Conservation (phyloP, 2,797 vertebrate genomes). For the Eremophila alpestris region DNA sequence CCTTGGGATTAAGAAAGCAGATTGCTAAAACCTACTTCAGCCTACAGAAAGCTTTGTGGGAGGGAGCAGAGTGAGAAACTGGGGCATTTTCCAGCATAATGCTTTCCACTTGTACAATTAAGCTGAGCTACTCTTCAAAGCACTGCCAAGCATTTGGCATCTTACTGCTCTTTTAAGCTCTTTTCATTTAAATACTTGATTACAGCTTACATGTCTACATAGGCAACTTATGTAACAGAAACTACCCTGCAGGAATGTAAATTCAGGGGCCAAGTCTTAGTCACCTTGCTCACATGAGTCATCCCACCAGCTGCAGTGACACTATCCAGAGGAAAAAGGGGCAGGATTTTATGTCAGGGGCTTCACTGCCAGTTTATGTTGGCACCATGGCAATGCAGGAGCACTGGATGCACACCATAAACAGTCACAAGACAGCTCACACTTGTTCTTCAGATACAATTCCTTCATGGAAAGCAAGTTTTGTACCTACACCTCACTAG, state of each 20-base stretch:
- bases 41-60: conserved; percentile 24
- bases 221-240: conserved; percentile 35
- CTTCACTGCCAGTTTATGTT: not conserved
- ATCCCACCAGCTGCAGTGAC: conserved; percentile 49
- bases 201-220: conserved; percentile 31
- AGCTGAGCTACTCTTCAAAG: conserved; percentile 40
- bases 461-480: not conserved
- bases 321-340: not conserved
- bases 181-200: conserved; percentile 51
- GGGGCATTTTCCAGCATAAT: conserved; percentile 45
- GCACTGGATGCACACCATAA: not conserved
- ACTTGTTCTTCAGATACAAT: not conserved
- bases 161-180: conserved; percentile 52
- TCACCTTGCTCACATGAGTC: conserved; percentile 34
- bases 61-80: conserved; percentile 31
- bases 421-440: not conserved
- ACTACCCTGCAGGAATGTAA: conserved; percentile 18
- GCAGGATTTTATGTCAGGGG: not conserved
- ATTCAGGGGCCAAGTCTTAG: conserved; percentile 27
- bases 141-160: conserved; percentile 30
- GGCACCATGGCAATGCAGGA: not conserved
- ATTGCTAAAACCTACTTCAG: conserved; percentile 12
- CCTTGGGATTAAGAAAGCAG: not conserved
- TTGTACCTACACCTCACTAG: not conserved
- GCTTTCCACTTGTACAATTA: conserved; percentile 22